These are phyloP conservation scores for Peribatodes rhomboidaria DNA, from an alignment of 2,888 invertebrate genomes.

Conservation along the genomic window DNA sequence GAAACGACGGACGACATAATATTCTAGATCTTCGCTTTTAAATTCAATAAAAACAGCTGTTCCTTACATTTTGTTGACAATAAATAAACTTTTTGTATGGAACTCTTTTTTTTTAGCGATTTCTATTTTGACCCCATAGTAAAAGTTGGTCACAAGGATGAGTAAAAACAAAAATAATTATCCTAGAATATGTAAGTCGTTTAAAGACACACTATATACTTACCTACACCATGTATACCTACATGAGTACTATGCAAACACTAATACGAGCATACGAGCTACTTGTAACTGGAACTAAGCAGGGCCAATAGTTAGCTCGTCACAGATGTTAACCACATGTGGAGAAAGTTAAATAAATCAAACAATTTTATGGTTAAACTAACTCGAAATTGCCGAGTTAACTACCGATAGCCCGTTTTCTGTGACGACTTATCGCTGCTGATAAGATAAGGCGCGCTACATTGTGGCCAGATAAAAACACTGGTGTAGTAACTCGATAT, in stretches of 20 bases:
- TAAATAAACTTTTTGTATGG: no score
- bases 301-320: conserved; percentile 17
- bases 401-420: conserved; percentile 29
- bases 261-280: no score
- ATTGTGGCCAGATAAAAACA: conserved; percentile 28
- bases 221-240: not conserved
- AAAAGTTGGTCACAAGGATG: no score
- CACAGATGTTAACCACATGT: conserved; percentile 33
- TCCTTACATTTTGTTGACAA: no score
- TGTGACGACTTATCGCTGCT: conserved; percentile 31
- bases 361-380: conserved; percentile 38
- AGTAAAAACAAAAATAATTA: not conserved
- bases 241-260: not conserved
- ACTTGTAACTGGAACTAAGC: conserved; percentile 17
- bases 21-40: no score
- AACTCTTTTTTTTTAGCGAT: no score
- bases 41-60: no score
- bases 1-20: no score
- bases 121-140: no score
- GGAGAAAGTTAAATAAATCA: conserved; percentile 36
- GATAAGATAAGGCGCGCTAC: conserved; percentile 33
- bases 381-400: conserved; percentile 35
- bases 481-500: conserved; percentile 6
- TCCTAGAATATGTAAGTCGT: not conserved
- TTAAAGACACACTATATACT: no score